phyloP scores from a whole-genome alignment of 2,113 vertebrate species.

The Tyto alba region DNA sequence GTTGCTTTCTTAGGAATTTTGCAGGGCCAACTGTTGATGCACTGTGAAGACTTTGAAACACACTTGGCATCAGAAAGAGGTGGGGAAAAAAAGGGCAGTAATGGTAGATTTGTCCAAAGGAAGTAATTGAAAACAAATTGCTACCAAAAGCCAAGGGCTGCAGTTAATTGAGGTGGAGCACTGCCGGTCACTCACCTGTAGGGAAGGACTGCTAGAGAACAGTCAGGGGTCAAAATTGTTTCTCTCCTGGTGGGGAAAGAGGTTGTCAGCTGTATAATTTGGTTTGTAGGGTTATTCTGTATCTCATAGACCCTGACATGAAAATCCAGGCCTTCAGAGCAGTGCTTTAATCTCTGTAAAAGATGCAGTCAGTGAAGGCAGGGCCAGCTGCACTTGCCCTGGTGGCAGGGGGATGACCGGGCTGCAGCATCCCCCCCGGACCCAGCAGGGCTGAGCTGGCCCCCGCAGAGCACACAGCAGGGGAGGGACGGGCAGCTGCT shows the following conservation, averaged over 20 bases:
- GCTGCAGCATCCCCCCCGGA: background rate
- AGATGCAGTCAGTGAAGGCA: background rate
- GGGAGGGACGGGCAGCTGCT: background rate
- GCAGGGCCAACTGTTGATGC: background rate
- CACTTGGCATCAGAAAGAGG: background rate
- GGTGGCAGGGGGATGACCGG: background rate
- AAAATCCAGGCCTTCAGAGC: background rate
- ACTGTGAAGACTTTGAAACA: background rate
- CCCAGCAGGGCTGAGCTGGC: fast-evolving
- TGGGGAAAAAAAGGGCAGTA: background rate
- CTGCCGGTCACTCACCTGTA: background rate
- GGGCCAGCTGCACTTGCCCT: background rate
- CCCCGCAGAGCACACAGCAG: fast-evolving
- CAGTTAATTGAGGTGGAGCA: background rate
- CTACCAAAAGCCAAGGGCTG: background rate
- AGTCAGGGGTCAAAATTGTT: background rate
- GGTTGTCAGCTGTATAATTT: background rate
- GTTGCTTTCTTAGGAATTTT: background rate
- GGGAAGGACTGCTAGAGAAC: background rate
- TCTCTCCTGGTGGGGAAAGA: background rate
- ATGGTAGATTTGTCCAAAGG: background rate
- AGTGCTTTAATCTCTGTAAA: background rate
- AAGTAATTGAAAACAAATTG: background rate
- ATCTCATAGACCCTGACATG: background rate
- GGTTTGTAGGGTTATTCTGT: background rate